Evolutionary conservation across 1,140 invertebrate genomes (phyloP).

Genomic region (Drosophila arizonae): DNA sequence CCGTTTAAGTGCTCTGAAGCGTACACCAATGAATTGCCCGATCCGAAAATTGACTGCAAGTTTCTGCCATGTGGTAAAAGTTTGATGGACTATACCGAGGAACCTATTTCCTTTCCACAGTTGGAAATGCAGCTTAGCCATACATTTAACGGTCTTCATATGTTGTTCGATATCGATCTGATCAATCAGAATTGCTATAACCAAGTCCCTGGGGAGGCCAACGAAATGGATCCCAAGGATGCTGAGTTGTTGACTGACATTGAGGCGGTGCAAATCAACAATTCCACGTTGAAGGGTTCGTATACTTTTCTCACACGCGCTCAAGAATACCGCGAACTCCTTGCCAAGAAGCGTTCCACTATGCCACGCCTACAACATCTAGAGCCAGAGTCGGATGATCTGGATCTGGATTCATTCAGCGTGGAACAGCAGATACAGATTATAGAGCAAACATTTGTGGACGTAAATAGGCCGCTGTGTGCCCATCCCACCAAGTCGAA

Average conservation of each 20-base stretch:
- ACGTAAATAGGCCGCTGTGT: conserved; percentile 20
- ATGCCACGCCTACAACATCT: conserved; percentile 6
- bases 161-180: conserved; percentile 47
- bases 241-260: conserved; percentile 35
- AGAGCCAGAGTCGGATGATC: background rate
- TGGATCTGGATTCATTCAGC: conserved; percentile 8
- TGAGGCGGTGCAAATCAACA: conserved; percentile 13
- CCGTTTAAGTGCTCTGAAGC: conserved; percentile 30
- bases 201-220: background rate
- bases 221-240: conserved; percentile 35
- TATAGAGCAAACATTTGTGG: conserved; percentile 43
- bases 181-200: conserved; percentile 26
- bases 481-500: conserved; percentile 39
- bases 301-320: conserved; percentile 5
- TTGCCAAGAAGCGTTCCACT: conserved; percentile 28
- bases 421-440: conserved; percentile 35
- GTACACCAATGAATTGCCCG: conserved; percentile 46
- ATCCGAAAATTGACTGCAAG: conserved; percentile 22
- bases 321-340: conserved; percentile 39
- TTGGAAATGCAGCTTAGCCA: conserved; percentile 16
- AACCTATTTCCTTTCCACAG: conserved; percentile 21
- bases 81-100: conserved; percentile 35
- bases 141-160: conserved; percentile 43
- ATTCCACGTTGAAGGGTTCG: background rate
- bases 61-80: conserved; percentile 45